A percentile compares a stretch with the other conserved stretches of the same genome.
These are phyloP conservation scores for Poeciliopsis presidionis DNA, from an alignment of 2,797 vertebrate species.

Conservation along the genomic window DNA sequence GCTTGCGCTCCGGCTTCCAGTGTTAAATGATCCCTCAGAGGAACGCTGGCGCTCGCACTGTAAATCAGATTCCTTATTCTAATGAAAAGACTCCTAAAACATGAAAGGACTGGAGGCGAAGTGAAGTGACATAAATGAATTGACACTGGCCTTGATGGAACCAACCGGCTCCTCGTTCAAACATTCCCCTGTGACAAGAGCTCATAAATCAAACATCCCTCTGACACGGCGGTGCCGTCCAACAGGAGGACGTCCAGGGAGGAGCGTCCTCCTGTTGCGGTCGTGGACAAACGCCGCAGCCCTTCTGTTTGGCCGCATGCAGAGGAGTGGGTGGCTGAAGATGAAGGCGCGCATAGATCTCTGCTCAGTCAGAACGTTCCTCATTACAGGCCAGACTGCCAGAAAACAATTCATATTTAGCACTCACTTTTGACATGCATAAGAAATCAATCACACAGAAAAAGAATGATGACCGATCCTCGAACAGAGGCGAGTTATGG, in stretches of 20 bases:
- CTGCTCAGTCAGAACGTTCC: slow-evolving; percentile 41
- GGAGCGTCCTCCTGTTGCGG: slow-evolving; percentile 82
- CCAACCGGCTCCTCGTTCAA: slow-evolving; percentile 22
- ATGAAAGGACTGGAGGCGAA: slow-evolving; percentile 32
- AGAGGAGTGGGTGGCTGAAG: slow-evolving; percentile 76
- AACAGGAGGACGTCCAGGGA: slow-evolving; percentile 41
- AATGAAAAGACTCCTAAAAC: slow-evolving; percentile 37
- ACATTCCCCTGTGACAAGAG: slow-evolving; percentile 39
- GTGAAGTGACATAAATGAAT: slow-evolving; percentile 29
- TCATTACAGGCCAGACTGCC: slow-evolving; percentile 41
- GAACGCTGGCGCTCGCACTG: slow-evolving; percentile 39
- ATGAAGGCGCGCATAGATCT: slow-evolving; percentile 53
- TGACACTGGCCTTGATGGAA: slow-evolving; percentile 34
- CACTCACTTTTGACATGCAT: slow-evolving; percentile 41
- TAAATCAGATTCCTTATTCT: slow-evolving; percentile 58
- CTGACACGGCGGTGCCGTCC: slow-evolving; percentile 32
- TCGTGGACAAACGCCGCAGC: slow-evolving; percentile 82
- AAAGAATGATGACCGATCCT: slow-evolving; percentile 22
- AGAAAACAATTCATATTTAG: slow-evolving; percentile 49
- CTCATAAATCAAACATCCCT: slow-evolving; percentile 47
- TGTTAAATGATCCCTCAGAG: slow-evolving; percentile 64
- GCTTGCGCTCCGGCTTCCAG: slow-evolving; percentile 50
- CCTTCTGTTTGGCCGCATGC: slow-evolving; percentile 77
- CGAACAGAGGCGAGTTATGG: slow-evolving; percentile 40
- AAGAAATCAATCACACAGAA: slow-evolving; percentile 36